phyloP scores from a whole-genome alignment of 92 coral and sea anemone species.

The Epizoanthus fatuus region DNA sequence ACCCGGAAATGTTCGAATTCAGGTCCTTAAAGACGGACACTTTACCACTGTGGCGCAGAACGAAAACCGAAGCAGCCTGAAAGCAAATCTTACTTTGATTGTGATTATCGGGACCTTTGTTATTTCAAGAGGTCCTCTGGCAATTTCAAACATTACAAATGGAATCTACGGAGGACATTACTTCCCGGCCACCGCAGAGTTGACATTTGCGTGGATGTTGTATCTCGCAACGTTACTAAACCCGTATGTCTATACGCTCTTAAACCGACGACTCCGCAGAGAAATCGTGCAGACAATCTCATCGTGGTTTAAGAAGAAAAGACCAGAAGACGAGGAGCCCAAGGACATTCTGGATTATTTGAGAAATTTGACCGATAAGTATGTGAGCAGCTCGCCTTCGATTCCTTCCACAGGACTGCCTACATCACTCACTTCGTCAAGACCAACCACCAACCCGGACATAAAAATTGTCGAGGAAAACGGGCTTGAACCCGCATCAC shows the following conservation, averaged over 20 bases:
- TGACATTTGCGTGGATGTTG: slow-evolving; percentile 60
- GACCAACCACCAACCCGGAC: not conserved
- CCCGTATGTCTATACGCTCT: slow-evolving; percentile 72
- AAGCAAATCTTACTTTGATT: slow-evolving; percentile 68
- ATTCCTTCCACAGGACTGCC: not conserved
- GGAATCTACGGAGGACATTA: slow-evolving; percentile 62
- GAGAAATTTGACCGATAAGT: slow-evolving; percentile 72
- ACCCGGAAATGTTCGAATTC: slow-evolving; percentile 83
- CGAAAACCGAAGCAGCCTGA: slow-evolving; percentile 40
- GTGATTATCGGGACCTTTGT: slow-evolving; percentile 81
- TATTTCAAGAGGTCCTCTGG: slow-evolving; percentile 71
- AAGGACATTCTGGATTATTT: slow-evolving; percentile 87
- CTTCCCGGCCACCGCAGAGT: slow-evolving; percentile 65
- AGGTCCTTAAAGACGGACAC: slow-evolving; percentile 77
- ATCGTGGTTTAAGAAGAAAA: slow-evolving; percentile 25
- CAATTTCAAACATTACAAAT: slow-evolving; percentile 61
- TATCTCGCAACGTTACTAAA: slow-evolving; percentile 63
- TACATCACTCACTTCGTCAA: not conserved
- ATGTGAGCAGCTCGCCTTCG: slow-evolving; percentile 30
- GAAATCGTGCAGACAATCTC: slow-evolving; percentile 61
- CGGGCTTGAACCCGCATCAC: not conserved
- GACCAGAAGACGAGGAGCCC: slow-evolving; percentile 80
- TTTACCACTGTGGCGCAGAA: slow-evolving; percentile 79
- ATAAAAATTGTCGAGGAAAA: not conserved
- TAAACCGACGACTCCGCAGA: slow-evolving; percentile 84